Evolutionary conservation across 2,888 invertebrate species (phyloP), one percentile per base, ranked within the genome.

Genomic region (Tipula confusa): DNA sequence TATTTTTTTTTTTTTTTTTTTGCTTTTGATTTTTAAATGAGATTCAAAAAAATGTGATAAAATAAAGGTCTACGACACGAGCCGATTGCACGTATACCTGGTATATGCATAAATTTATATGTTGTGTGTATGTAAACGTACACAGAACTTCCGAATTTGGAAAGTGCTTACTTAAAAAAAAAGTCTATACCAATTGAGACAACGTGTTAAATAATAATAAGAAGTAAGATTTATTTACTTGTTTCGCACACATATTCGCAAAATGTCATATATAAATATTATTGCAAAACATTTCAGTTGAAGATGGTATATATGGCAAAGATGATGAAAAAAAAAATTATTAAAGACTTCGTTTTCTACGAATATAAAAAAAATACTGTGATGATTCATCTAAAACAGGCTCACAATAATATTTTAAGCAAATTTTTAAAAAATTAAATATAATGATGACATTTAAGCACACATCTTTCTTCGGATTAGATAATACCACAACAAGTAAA

Each of bases 401-500:
- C 64, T 64, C 24, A 24, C 7, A 24, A 24, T 13, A 38, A 13
- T 9, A 1, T 11, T 43, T 64, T 64, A 64, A 2, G 4, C 18
- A 24, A 11, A 64, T 9, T 24, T 9, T 64, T 64, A 64, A 24
- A 24, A 18, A 64, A 64, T 64, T 18, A 64, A 11, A 15, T 64
- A 24, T 24, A 64, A 64, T 18, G 64, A 64, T 64, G 64, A 24
- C 64, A 64, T 64, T 64, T 64, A 64, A 64, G 24, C 48, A 6
- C 18, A 6, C 18, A 18, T 64, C 6, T 9, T 2, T 64, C 18
- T n/a, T n/a, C n/a, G n/a, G 64, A 64, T 64, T 64, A 64, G 64
- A 64, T 64, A 64, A 64, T 64, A n/a, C n/a, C n/a, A n/a, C n/a
- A 64, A 64, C 64, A 64, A 64, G 64, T 64, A 64, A 64, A 64